Conservation (phyloP, 2,113 vertebrate genomes). For the Okapia johnstoni region DNA sequence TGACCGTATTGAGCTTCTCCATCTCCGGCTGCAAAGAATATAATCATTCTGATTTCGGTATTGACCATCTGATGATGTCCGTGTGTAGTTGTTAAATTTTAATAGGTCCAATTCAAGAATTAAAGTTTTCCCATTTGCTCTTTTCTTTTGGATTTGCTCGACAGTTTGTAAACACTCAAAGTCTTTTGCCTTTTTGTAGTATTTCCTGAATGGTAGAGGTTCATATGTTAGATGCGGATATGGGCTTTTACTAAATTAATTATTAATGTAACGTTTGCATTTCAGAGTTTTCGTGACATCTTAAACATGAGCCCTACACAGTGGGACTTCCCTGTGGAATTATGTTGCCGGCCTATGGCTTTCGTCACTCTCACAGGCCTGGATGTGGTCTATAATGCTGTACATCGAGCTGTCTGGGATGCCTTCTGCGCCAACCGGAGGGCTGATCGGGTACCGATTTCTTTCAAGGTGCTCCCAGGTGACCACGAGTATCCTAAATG, state of each 20-base stretch:
- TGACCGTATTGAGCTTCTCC: not conserved
- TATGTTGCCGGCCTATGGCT: conserved; percentile 98
- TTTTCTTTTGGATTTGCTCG: not conserved
- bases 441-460: conserved; percentile 96
- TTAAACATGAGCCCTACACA: conserved; percentile 86
- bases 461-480: conserved; percentile 96
- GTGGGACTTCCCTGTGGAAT: conserved; percentile 97
- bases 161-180: not conserved
- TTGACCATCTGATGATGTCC: not conserved
- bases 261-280: conserved; percentile 32
- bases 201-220: not conserved
- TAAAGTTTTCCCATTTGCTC: not conserved
- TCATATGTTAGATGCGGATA: not conserved
- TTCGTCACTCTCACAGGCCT: conserved; percentile 96
- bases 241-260: not conserved
- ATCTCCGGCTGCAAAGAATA: not conserved
- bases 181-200: not conserved
- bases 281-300: conserved; percentile 20
- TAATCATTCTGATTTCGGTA: not conserved
- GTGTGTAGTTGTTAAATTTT: not conserved
- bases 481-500: conserved; percentile 99
- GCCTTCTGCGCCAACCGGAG: conserved; percentile 96
- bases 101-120: not conserved
- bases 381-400: conserved; percentile 95
- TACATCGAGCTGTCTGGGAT: conserved; percentile 98